Evolutionary conservation across 2,888 invertebrate species (phyloP), one percentile per base, ranked within the genome.

Genomic region (Priapulus caudatus): DNA sequence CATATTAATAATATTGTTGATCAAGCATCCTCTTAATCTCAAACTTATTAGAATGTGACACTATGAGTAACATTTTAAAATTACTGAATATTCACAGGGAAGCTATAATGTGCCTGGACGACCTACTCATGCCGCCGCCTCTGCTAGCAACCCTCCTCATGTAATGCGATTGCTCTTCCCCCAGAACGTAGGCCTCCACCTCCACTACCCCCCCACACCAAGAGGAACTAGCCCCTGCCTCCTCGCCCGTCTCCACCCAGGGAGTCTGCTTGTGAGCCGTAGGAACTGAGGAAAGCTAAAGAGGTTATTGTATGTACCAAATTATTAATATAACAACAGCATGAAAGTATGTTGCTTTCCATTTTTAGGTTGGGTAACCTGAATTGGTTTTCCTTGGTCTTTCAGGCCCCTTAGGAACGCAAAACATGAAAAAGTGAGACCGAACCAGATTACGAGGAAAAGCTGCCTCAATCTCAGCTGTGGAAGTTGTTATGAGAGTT

Each of bases 221-320:
- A 62, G 19, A 60, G 63, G 47, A 59, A 58, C n/a, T 64, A 20
- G n/a, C 10, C 22, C 45, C 15, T 43, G 10, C n/a, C n/a, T 10
- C 19, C 51, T 2, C 20, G 24, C 16, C 61, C 56, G 15, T 73
- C 76, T 20, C 77, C 83, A 1, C 78, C 82, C 15, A 79, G 84
- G 0, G 93, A 95, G 74, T 87, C 90, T 24, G 90, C 95, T 0
- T 95, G 95, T 95, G 95, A 95, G 70, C 77, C n/a, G n/a, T n/a
- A 93, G 49, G 95, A 93, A 1, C 75, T 95, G 48, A 76, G 92
- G 23, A 91, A 93, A 48, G 93, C 95, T 22, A 95, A 93, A 72
- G 93, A 95, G 79, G 69, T 66, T n/a, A n/a, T n/a, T n/a, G n/a
- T n/a, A n/a, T n/a, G n/a, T n/a, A n/a, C n/a, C n/a, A n/a, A n/a